phyloP scores from a whole-genome alignment of 1,140 invertebrate genomes.

The Bacillus rossius region DNA sequence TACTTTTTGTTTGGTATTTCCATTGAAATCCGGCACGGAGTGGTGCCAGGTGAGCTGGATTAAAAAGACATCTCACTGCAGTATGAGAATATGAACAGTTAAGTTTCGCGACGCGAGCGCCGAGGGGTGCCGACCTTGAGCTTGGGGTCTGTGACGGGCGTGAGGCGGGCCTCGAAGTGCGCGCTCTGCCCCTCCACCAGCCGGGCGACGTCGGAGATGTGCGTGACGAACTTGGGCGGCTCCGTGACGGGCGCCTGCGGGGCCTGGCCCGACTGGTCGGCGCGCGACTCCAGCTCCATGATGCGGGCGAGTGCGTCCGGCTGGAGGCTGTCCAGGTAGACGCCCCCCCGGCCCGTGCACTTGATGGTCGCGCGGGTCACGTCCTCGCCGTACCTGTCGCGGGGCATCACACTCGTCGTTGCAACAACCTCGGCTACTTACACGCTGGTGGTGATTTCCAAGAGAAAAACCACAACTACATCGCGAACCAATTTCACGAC shows the following conservation, averaged over 20 bases:
- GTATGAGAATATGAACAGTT: no score
- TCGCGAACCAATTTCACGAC: no score
- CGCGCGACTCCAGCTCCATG: constrained; percentile 66
- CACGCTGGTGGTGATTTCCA: no score
- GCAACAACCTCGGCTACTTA: no score
- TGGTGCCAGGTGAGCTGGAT: no score
- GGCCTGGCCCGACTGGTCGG: constrained; percentile 47
- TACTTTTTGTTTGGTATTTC: no score
- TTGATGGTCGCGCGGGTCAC: constrained; percentile 75
- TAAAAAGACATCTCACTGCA: no score
- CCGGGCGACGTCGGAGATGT: constrained; percentile 73
- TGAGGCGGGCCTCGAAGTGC: constrained; percentile 88
- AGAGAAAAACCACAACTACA: no score
- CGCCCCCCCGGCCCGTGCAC: constrained; percentile 79
- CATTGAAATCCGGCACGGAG: no score
- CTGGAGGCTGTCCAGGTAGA: constrained; percentile 90
- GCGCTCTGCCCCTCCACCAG: constrained; percentile 89
- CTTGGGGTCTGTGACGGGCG: constrained; percentile 88
- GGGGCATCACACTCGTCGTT: no score
- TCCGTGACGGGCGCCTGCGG: constrained; percentile 61
- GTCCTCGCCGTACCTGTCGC: constrained; percentile 71
- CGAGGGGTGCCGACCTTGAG: constrained; percentile 58
- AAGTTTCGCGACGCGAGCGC: no score
- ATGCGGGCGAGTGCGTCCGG: constrained; percentile 90
- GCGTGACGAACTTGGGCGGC: constrained; percentile 86